Conservation (phyloP, 2,888 invertebrate genomes). For the Ephialtes manifestator region DNA sequence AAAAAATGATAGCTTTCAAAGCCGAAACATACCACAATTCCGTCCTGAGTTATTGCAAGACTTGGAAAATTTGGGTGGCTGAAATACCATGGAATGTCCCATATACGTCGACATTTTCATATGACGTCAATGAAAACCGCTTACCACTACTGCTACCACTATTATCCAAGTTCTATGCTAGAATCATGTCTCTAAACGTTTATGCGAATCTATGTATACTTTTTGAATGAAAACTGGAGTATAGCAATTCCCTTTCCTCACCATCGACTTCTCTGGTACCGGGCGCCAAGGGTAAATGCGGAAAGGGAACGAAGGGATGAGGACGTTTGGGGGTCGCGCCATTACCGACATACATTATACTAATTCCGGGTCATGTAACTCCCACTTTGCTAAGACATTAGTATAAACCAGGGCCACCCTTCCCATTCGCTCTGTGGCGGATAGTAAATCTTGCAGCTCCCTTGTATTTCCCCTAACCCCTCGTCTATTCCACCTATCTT, state of each 20-base stretch:
- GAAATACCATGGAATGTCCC: too few relatives aligned
- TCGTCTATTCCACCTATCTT: conserved; percentile 20
- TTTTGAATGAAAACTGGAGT: background rate
- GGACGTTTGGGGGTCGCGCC: conserved; percentile 35
- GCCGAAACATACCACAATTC: too few relatives aligned
- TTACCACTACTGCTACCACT: background rate
- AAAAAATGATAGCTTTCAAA: too few relatives aligned
- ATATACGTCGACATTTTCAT: too few relatives aligned
- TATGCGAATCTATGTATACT: background rate
- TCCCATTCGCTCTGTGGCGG: conserved; percentile 68
- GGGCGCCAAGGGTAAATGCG: conserved; percentile 5
- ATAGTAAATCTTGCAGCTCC: conserved; percentile 75
- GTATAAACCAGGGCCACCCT: conserved; percentile 74
- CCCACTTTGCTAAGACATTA: conserved; percentile 79
- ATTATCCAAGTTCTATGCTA: background rate
- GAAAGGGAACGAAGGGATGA: conserved; percentile 15
- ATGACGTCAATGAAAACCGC: too few relatives aligned
- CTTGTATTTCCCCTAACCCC: conserved; percentile 53
- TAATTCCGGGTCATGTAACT: conserved; percentile 79
- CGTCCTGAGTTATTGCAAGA: too few relatives aligned
- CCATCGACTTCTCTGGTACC: conserved; percentile 8
- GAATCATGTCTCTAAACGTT: background rate
- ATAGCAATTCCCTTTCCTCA: conserved; percentile 1
- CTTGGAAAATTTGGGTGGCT: too few relatives aligned
- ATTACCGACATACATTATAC: conserved; percentile 75